These are phyloP conservation scores for Caenorhabditis remanei DNA, from an alignment of 1,140 invertebrate genomes.

Conservation along the genomic window DNA sequence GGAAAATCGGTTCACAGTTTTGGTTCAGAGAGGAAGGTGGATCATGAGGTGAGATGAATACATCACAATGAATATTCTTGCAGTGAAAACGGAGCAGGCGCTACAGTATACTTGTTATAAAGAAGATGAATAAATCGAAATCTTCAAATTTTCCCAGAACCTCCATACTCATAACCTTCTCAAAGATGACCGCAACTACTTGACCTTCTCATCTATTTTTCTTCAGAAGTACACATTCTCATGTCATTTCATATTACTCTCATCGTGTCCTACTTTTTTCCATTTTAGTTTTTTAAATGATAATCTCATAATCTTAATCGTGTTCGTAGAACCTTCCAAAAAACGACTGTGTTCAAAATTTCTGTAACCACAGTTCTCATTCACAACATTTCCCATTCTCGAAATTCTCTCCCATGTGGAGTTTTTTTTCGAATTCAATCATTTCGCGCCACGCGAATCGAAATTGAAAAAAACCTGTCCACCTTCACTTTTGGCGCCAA, in stretches of 20 bases:
- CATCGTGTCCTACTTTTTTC: not conserved
- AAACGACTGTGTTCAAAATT: not conserved
- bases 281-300: not conserved
- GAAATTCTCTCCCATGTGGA: not conserved
- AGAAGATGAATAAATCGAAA: not conserved
- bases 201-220: not conserved
- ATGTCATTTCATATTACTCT: conserved; percentile 16
- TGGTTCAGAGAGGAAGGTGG: not conserved
- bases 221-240: not conserved
- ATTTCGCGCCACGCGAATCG: conserved; percentile 43
- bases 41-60: not conserved
- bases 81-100: too few species aligned
- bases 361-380: not conserved
- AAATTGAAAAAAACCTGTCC: conserved; percentile 43
- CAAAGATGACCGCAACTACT: not conserved
- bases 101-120: not conserved
- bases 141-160: not conserved
- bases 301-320: not conserved
- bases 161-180: not conserved
- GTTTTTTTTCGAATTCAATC: conserved; percentile 50
- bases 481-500: conserved; percentile 39
- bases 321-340: not conserved
- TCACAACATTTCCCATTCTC: not conserved
- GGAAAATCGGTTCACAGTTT: not conserved
- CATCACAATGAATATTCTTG: not conserved